These are phyloP conservation scores for Muntiacus reevesi DNA, from an alignment of 2,113 vertebrate genomes.

Conservation along the genomic window DNA sequence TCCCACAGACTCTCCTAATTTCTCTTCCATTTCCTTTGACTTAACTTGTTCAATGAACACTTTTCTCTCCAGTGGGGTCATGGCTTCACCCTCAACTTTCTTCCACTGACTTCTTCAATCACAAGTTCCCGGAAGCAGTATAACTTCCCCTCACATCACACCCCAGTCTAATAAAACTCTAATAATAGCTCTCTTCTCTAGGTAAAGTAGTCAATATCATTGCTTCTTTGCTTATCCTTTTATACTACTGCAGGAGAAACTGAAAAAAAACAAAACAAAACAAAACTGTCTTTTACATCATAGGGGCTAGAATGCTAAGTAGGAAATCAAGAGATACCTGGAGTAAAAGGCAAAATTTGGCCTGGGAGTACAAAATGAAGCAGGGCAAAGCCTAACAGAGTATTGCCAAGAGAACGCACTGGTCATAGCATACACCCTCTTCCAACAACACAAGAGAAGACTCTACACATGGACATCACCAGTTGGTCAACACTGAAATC, in stretches of 20 bases:
- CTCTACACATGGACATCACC: too few species aligned
- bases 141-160: background rate
- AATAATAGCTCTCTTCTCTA: background rate
- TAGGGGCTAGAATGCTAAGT: too few species aligned
- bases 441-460: too few species aligned
- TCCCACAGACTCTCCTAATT: slow-evolving; percentile 26
- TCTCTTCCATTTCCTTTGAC: slow-evolving; percentile 40
- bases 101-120: background rate
- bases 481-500: too few species aligned
- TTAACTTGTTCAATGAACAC: slow-evolving; percentile 9
- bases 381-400: too few species aligned
- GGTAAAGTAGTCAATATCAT: background rate
- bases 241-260: background rate
- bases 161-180: background rate
- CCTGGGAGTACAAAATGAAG: too few species aligned
- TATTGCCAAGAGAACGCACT: too few species aligned
- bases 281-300: too few species aligned
- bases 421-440: too few species aligned
- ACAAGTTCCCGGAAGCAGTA: background rate
- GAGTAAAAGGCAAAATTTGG: background rate
- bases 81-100: background rate
- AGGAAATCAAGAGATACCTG: too few species aligned
- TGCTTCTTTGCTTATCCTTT: background rate
- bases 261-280: background rate
- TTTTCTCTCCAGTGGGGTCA: background rate